Evolutionary conservation across 2,113 vertebrate genomes (phyloP).

Genomic region (Grallaria varia): DNA sequence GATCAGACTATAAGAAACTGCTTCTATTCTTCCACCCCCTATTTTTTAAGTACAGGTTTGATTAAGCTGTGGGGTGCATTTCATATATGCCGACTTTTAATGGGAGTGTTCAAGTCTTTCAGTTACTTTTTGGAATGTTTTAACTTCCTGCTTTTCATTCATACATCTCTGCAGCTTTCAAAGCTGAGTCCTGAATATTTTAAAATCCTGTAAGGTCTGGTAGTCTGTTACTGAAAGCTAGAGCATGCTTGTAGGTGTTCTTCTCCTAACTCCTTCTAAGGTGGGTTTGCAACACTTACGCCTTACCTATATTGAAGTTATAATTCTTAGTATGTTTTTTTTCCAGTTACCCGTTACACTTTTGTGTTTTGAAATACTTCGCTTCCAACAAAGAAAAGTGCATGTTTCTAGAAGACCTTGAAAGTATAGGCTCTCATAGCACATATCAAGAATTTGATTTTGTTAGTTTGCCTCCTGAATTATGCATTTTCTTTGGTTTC

Average conservation of each 20-base stretch:
- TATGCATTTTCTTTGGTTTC: neutral
- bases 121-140: neutral
- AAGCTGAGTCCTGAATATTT: neutral
- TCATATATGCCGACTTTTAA: neutral
- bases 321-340: neutral
- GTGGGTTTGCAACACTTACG: neutral
- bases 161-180: neutral
- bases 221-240: neutral
- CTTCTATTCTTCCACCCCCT: neutral
- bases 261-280: neutral
- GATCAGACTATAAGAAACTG: constrained; percentile 42
- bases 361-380: neutral
- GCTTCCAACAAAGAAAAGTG: neutral
- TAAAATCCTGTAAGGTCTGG: neutral
- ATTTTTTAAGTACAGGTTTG: neutral
- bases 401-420: neutral
- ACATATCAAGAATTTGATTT: neutral
- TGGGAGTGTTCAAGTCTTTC: neutral
- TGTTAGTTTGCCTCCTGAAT: neutral
- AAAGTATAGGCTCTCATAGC: neutral
- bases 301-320: neutral
- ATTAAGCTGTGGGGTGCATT: neutral
- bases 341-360: neutral
- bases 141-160: neutral
- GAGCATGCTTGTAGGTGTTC: neutral